Evolutionary conservation across 2,113 vertebrate species (phyloP).

Genomic region (Python bivittatus): DNA sequence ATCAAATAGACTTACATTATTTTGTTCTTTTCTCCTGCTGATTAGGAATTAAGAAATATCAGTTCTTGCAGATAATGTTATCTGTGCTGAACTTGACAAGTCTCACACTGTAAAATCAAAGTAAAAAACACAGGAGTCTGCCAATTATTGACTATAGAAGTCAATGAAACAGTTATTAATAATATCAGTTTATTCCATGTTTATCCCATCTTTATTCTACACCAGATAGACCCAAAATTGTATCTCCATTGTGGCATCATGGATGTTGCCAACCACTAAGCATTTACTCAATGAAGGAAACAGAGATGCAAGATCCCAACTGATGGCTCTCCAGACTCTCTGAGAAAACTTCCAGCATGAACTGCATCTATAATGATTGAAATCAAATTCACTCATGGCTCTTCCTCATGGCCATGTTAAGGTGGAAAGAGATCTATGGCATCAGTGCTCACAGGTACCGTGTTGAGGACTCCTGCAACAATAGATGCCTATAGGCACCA

Average conservation of each 20-base stretch:
- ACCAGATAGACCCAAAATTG: background rate
- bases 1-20: constrained; percentile 2
- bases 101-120: background rate
- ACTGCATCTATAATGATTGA: background rate
- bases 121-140: background rate
- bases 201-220: background rate
- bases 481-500: background rate
- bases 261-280: background rate
- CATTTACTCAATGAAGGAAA: background rate
- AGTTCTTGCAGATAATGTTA: background rate
- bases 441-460: background rate
- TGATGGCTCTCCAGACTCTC: background rate
- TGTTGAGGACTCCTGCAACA: background rate
- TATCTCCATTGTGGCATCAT: background rate
- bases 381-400: background rate
- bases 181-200: background rate
- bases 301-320: background rate
- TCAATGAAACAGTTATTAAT: background rate
- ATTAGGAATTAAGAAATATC: constrained; percentile 17
- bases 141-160: constrained; percentile 3
- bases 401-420: background rate
- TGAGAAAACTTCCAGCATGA: background rate
- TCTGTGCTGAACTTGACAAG: background rate
- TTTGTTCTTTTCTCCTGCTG: constrained; percentile 28
- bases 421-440: background rate